Base-by-base conservation (phyloP, 2,888 invertebrate genomes). In the Torymus auratus region DNA sequence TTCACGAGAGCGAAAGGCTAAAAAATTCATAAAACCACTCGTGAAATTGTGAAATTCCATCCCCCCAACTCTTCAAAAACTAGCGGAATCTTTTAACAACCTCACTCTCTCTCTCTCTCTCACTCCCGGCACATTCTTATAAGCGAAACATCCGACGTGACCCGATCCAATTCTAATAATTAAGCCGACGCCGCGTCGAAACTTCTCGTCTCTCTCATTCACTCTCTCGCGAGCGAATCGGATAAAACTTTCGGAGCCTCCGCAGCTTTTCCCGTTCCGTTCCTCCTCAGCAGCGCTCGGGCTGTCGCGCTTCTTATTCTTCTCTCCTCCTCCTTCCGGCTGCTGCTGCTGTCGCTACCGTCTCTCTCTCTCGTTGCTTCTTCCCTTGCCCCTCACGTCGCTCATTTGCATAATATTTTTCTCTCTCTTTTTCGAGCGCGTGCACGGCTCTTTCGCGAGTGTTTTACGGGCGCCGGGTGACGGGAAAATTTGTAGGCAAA, bases 361-460 rank as follows among this genome's bases (percentile, higher is more conserved):
- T 28, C 13, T 12, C 7, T 53, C 60, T 53, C 52, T 61, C 52
- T 15, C 23, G 17, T 62, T 28, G 15, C 58, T 72, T 65, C 73
- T 60, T 64, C 73, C 17, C 50, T 71, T 61, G 68, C 56, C 55
- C 53, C 64, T 75, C 67, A 70, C 70, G 70, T 76, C 73, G 60
- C 70, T 78, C 74, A 72, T 80, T 72, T 73, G 41, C 80, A 77
- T 77, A 77, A 80, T 80, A 76, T 81, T 67, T 61, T 73, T 82
- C 60, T 67, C 74, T 83, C 58, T 53, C 55, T 41, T n/a, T 61
- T 1, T 50, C 41, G 7, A 41, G 41, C 41, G 41, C 41, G 41
- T 41, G 41, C 41, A 7, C 41, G 7, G 41, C 41, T 41, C 41
- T 5, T 41, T 41, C 41, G 58, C 60, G 55, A 58, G 70, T 67